These are phyloP conservation scores for Orthosia gracilis DNA, from an alignment of 2,888 invertebrate genomes.

Conservation along the genomic window DNA sequence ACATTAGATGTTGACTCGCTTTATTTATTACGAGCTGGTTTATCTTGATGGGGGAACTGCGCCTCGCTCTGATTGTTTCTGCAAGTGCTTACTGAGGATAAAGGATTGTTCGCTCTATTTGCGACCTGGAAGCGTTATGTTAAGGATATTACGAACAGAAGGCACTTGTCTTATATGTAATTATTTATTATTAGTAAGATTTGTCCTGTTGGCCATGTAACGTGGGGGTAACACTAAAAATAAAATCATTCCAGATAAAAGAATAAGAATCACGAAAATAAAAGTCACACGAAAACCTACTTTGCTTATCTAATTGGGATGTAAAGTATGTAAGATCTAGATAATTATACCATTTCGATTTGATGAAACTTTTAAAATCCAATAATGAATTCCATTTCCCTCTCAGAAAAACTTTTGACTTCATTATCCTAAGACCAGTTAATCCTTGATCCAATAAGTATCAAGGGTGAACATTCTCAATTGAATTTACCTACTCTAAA, in stretches of 20 bases:
- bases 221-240: neutral
- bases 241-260: neutral
- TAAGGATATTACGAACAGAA: neutral
- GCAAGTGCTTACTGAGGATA: constrained; percentile 14
- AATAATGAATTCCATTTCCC: neutral
- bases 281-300: neutral
- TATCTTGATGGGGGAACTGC: constrained; percentile 50
- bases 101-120: constrained; percentile 10
- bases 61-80: constrained; percentile 44
- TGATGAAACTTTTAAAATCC: constrained; percentile 1
- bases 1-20: constrained; percentile 23
- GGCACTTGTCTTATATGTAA: neutral
- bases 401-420: neutral
- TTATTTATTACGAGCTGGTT: constrained; percentile 64
- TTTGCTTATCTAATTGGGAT: neutral
- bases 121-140: neutral
- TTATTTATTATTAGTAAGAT: neutral
- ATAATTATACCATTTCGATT: neutral
- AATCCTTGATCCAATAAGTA: neutral
- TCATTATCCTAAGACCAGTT: neutral
- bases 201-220: neutral
- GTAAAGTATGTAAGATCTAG: neutral
- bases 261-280: neutral
- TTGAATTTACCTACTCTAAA: neutral
- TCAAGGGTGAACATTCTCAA: neutral